A percentile compares a stretch with the other conserved stretches of the same genome.
Conservation (phyloP, 2,113 vertebrate genomes). For the Furnarius figulus region DNA sequence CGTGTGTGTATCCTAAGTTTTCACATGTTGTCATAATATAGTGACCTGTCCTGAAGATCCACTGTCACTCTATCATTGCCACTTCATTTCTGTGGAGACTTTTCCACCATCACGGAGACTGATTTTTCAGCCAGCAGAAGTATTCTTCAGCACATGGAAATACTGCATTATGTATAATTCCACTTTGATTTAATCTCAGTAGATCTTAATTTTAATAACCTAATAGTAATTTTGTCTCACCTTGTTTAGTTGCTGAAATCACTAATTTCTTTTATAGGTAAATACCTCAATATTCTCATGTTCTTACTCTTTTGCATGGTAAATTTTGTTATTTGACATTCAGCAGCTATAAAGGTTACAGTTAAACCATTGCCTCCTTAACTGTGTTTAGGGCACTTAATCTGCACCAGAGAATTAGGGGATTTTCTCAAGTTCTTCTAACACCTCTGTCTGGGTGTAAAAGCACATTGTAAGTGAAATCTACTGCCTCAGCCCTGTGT, state of each 20-base stretch:
- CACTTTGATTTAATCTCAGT: background rate
- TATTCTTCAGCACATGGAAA: background rate
- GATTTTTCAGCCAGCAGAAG: background rate
- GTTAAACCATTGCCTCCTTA: constrained; percentile 10
- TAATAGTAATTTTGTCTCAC: background rate
- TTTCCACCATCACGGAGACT: background rate
- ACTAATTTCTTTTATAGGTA: background rate
- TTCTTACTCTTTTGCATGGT: background rate
- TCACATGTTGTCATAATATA: background rate
- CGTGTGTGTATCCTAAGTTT: background rate
- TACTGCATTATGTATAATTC: background rate
- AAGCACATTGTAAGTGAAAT: background rate
- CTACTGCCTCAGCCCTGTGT: background rate
- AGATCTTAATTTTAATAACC: background rate
- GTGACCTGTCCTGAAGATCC: background rate
- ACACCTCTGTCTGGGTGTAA: background rate
- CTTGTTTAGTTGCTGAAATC: background rate
- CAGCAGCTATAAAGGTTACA: background rate
- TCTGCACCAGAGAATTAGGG: background rate
- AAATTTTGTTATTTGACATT: background rate
- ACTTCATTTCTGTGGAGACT: background rate
- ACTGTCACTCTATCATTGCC: background rate
- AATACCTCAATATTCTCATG: background rate
- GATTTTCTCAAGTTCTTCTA: constrained; percentile 18
- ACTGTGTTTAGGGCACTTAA: background rate